Evolutionary conservation across 2,113 vertebrate species (phyloP).

Genomic region (Nesoenas mayeri): DNA sequence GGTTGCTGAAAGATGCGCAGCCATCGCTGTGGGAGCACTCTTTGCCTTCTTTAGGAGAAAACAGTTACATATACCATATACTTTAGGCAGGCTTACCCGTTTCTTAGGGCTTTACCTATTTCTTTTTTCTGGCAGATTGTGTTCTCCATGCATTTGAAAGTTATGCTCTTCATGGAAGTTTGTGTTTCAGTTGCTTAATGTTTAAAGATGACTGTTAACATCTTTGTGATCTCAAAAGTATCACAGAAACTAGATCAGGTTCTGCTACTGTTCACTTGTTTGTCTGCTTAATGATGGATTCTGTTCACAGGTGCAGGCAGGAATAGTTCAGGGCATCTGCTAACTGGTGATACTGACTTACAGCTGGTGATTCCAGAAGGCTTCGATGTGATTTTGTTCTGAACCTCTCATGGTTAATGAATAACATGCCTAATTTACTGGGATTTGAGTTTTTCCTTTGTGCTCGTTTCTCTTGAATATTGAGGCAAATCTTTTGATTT

Average conservation of each 20-base stretch:
- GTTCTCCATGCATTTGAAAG: neutral
- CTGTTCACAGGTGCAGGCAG: neutral
- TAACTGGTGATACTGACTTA: neutral
- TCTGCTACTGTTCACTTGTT: neutral
- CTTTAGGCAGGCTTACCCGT: neutral
- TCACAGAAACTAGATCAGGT: neutral
- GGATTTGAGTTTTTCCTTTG: neutral
- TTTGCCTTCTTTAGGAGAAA: neutral
- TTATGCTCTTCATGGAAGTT: neutral
- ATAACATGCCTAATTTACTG: neutral
- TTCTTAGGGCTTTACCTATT: neutral
- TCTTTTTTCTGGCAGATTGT: neutral
- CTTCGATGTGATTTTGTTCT: neutral
- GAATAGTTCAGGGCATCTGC: neutral
- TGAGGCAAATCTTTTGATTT: neutral
- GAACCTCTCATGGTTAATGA: neutral
- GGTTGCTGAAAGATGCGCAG: neutral
- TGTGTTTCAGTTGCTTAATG: neutral
- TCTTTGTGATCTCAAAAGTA: neutral
- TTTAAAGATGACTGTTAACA: neutral
- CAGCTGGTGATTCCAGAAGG: neutral
- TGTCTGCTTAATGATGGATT: neutral
- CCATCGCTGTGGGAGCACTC: rapidly evolving
- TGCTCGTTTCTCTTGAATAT: neutral
- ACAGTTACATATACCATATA: rapidly evolving